A percentile compares a stretch with the other conserved stretches of the same genome.
These are phyloP conservation scores for Spilogale gracilis DNA, from an alignment of 2,113 vertebrate genomes.

Conservation along the genomic window DNA sequence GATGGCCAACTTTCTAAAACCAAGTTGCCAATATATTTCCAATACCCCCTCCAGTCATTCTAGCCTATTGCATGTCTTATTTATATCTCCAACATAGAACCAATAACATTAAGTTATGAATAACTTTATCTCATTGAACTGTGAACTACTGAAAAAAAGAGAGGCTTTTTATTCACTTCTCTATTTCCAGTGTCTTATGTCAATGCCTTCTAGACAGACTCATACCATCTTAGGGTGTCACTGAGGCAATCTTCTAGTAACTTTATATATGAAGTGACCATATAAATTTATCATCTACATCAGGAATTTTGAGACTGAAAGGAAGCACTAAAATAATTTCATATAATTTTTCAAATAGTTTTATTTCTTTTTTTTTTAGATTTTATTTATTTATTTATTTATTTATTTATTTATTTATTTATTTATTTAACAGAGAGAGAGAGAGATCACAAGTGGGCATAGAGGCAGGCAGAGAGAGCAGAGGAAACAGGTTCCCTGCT, in stretches of 20 bases:
- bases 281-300: not conserved
- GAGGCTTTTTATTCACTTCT: not conserved
- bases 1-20: not conserved
- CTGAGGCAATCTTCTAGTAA: not conserved
- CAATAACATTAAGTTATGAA: not conserved
- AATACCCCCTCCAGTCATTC: not conserved
- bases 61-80: not conserved
- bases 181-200: not conserved
- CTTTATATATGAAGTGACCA: not conserved
- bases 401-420: no score
- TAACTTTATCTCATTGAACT: not conserved
- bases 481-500: no score
- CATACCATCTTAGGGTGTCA: not conserved
- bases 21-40: not conserved
- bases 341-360: not conserved
- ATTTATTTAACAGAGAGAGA: no score
- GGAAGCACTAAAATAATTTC: not conserved
- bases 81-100: not conserved
- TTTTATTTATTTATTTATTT: no score
- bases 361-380: not conserved
- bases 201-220: not conserved
- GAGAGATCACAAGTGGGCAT: no score
- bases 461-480: no score
- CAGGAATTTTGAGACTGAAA: not conserved
- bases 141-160: not conserved